phyloP scores from a whole-genome alignment of 1,140 invertebrate genomes.

The Drosophila auraria region DNA sequence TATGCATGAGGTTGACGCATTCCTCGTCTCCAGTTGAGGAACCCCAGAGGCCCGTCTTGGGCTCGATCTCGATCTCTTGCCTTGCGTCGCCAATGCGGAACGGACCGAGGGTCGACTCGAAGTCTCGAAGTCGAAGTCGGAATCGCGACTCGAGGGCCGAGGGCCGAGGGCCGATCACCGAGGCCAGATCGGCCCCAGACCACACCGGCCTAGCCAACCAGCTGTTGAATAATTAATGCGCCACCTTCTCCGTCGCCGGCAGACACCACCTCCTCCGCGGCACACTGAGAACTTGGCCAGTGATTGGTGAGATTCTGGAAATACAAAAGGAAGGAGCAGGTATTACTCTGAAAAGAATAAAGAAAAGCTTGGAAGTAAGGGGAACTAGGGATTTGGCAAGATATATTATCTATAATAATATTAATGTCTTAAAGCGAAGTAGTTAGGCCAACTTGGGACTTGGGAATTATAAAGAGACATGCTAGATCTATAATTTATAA shows the following conservation, averaged over 20 bases:
- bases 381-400: no score
- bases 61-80: constrained; percentile 33
- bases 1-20: background rate
- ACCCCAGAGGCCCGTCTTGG: background rate
- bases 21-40: constrained; percentile 6
- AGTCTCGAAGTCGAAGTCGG: constrained; percentile 18
- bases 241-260: constrained; percentile 55
- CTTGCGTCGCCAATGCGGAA: constrained; percentile 78
- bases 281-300: constrained; percentile 1
- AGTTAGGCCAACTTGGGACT: no score
- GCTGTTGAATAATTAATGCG: constrained; percentile 79
- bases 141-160: constrained; percentile 37
- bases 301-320: no score
- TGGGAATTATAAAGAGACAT: no score
- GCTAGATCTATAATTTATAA: no score
- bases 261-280: constrained; percentile 60
- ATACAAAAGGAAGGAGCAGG: no score
- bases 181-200: constrained; percentile 37
- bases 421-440: no score
- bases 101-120: constrained; percentile 46
- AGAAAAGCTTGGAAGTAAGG: no score
- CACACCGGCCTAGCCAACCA: constrained; percentile 46
- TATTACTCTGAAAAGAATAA: no score
- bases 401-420: no score
- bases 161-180: constrained; percentile 37